Base-by-base conservation (phyloP, 2,797 vertebrate genomes). In the Pangasius larnaudii region DNA sequence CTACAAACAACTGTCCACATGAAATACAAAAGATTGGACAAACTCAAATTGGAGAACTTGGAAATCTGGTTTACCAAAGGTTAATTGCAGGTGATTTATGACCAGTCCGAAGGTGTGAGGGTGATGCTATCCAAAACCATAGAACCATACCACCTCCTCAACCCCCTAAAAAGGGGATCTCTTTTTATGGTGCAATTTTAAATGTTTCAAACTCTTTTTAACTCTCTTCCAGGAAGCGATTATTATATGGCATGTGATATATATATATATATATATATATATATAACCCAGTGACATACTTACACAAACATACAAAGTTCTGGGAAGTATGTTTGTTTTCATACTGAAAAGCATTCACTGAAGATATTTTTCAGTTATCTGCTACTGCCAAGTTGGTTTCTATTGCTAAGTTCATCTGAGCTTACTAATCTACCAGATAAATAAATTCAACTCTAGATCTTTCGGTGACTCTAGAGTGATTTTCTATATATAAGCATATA, bases 401-500 rank as follows among this genome's bases (percentile, higher is more conserved):
- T 49, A 46, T 14, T 49, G 42, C 39, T 49, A 75, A n/a, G 3
- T 27, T 75, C 1, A 49, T 27, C 22, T 75, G 42, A 51, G 46
- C 27, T 74, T 74, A 74, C 71, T 58, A 13, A 59, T 59, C 30
- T 80, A 59, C 8, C 53, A 58, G 77, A 56, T 33, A 80, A 80
- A 80, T 36, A 39, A 30, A 30, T 77, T 77, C 49, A 36, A 36
- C 30, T 80, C 3, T 58, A 33, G 16, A 53, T 36, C 16, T 36
- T 59, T 24, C 22, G 3, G 42, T 51, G 49, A 77, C 49, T 33
- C 10, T 80, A 59, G 9, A 58, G 30, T 36, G 51, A 36, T 79
- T 79, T 53, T 79, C 0, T 79, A 79, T 19, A 16, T n/a, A 39
- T 39, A 39, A 39, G 3, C 2, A 39, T 39, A 39, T 78, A 53